Evolutionary conservation across 2,797 vertebrate species (phyloP), one percentile per base, ranked within the genome.

Genomic region (Mormyrus hasselquistii): DNA sequence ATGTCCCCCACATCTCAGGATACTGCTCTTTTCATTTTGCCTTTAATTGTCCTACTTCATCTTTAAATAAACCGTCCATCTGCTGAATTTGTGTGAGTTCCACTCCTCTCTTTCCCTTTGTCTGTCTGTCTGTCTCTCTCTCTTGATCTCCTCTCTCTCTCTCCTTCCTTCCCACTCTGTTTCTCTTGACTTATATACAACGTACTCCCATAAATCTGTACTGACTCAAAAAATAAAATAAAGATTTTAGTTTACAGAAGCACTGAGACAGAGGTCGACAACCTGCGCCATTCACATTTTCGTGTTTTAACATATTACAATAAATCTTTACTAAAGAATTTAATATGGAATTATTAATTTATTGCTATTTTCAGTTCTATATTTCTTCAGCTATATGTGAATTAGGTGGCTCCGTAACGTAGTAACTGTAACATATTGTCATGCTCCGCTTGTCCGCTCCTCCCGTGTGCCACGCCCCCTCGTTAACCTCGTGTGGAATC

Each of bases 21-120:
- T 88, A 88, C 62, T 9, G 25, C 90, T 89, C 93, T 90, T 38
- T 91, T 93, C 89, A 91, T 86, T 92, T 88, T 62, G 87, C 90
- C 55, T 89, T 91, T 93, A 94, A 94, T 93, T 92, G 91, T n/a
- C 79, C 90, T 89, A 88, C 90, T 49, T 90, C 92, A 53, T 87
- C 90, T 92, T 90, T 91, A 93, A 92, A 93, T 90, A 90, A 91
- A 90, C 55, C 87, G 86, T 87, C 84, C 50, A 53, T 86, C 55
- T 86, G 52, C 69, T 2, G 3, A 86, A 90, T 92, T 91, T 90
- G 90, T 90, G 88, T 9, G 22, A 88, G 90, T 87, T 87, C 82
- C 89, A 53, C 65, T 8, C 49, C 9, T 65, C 22, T 22, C 22
- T 34, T 16, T 34, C 65, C 14, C 22, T 82, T 16, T 90, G 90